Evolutionary conservation across 2,888 invertebrate species (phyloP).

Genomic region (Heteropelma amictum): DNA sequence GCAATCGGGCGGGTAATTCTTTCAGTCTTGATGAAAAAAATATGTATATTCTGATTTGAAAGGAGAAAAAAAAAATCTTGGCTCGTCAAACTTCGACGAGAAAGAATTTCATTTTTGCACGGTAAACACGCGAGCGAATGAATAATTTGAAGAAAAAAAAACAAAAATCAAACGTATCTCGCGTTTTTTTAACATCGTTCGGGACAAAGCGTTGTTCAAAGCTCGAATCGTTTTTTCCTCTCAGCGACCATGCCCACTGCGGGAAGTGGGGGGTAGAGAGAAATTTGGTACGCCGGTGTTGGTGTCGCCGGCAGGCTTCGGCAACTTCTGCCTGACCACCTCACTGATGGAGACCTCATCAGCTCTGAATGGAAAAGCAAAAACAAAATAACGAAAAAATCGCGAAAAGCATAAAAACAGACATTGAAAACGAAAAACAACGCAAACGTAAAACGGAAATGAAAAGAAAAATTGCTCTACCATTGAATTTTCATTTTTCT

Average conservation of each 20-base stretch:
- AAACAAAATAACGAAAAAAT: background rate
- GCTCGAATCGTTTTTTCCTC: slow-evolving; percentile 85
- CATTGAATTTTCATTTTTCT: too few species aligned
- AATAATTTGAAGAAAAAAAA: background rate
- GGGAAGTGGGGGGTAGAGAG: slow-evolving; percentile 77
- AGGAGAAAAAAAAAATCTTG: too few species aligned
- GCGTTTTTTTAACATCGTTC: slow-evolving; percentile 40
- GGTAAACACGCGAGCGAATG: background rate
- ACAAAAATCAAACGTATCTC: background rate
- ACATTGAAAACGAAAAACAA: too few species aligned
- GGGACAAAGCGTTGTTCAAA: slow-evolving; percentile 68
- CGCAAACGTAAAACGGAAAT: too few species aligned
- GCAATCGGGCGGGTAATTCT: too few species aligned
- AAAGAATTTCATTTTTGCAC: too few species aligned
- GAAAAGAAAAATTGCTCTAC: too few species aligned
- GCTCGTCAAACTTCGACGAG: too few species aligned
- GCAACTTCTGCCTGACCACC: slow-evolving; percentile 75
- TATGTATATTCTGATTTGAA: too few species aligned
- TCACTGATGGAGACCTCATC: slow-evolving; percentile 79
- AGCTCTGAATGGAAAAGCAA: slow-evolving; percentile 78
- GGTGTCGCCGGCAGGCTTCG: slow-evolving; percentile 78
- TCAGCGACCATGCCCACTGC: slow-evolving; percentile 87
- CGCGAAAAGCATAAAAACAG: too few species aligned
- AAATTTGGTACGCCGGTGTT: slow-evolving; percentile 69
- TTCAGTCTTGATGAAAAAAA: too few species aligned